Percentiles rank a stretch among this genome's conserved stretches.
These are phyloP conservation scores for Platycheirus rosarum DNA, from an alignment of 2,888 invertebrate genomes.

Conservation along the genomic window DNA sequence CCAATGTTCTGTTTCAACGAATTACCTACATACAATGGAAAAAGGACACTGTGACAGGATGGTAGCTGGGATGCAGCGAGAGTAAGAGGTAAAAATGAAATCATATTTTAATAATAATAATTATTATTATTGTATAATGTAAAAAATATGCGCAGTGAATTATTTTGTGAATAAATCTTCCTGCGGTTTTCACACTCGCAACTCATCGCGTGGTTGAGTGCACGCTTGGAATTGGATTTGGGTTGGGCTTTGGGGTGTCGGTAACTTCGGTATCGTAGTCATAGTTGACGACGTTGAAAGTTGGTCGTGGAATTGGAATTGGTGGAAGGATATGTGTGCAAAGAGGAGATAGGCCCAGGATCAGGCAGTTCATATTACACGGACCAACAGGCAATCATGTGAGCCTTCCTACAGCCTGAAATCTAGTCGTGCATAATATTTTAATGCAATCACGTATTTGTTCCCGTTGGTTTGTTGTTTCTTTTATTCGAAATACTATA, in stretches of 20 bases:
- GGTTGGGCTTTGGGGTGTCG: conserved; percentile 63
- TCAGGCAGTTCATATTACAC: conserved; percentile 63
- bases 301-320: conserved; percentile 39
- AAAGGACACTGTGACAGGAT: conserved; percentile 16
- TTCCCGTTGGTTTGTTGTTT: conserved; percentile 57
- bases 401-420: conserved; percentile 33
- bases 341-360: conserved; percentile 47
- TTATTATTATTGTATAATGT: conserved; percentile 79
- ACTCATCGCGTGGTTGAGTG: conserved; percentile 75
- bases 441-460: conserved; percentile 73
- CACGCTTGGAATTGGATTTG: conserved; percentile 24
- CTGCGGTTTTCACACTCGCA: conserved; percentile 76
- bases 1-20: conserved; percentile 57
- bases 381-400: conserved; percentile 57
- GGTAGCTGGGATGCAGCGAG: neutral
- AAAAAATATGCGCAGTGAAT: conserved; percentile 75
- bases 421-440: conserved; percentile 70
- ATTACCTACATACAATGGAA: conserved; percentile 49
- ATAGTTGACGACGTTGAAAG: no score
- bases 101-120: conserved; percentile 78
- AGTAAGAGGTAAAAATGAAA: conserved; percentile 48
- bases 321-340: conserved; percentile 38
- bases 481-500: conserved; percentile 51
- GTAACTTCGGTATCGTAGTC: no score
- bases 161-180: conserved; percentile 79